phyloP scores from a whole-genome alignment of 1,140 invertebrate genomes.

The Hetaerina americana region DNA sequence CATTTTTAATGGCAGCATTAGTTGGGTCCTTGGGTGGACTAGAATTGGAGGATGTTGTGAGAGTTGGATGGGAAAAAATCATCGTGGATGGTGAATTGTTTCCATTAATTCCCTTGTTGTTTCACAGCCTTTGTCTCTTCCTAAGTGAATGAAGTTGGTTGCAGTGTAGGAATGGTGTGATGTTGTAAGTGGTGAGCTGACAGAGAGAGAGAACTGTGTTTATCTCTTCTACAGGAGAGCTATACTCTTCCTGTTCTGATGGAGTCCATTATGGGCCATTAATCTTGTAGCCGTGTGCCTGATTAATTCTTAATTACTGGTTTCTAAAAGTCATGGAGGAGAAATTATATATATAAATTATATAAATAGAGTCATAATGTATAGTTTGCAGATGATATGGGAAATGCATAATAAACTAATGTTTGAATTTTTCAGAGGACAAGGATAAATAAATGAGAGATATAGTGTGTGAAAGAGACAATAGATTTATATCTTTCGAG shows the following conservation, averaged over 20 bases:
- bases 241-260: background rate
- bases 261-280: background rate
- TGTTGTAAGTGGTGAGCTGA: no score
- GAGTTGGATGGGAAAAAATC: no score
- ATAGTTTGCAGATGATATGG: background rate
- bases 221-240: background rate
- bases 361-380: background rate
- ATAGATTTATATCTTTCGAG: background rate
- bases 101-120: no score
- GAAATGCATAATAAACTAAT: background rate
- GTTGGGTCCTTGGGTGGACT: no score
- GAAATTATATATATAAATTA: background rate
- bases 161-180: no score
- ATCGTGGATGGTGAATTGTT: no score
- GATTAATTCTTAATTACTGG: background rate
- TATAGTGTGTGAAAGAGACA: background rate
- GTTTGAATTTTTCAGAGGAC: background rate
- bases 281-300: background rate
- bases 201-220: no score
- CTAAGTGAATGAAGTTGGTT: no score
- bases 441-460: background rate
- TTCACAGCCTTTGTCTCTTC: no score
- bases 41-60: no score
- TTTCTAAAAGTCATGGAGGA: background rate
- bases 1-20: no score